Base-by-base conservation (phyloP, 2,797 vertebrate species). In the Characodon lateralis region DNA sequence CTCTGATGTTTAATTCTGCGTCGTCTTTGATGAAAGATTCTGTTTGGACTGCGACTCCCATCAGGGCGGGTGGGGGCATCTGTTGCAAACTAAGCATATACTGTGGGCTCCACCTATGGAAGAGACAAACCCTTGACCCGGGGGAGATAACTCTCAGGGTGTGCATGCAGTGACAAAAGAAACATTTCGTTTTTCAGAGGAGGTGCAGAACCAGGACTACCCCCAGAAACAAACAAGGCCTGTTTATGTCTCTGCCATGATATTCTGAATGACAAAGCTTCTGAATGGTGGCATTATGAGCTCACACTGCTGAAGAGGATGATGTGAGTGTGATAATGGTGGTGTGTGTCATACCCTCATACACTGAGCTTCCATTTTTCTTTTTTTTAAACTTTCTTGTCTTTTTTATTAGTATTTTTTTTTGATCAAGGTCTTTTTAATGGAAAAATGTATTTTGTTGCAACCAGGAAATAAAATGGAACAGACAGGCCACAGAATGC, bases 11-110 rank as follows among this genome's bases (percentile, higher is more conserved):
- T 93, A 89, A 94, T 94, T 94, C 93, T 79, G 85, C 53, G 51
- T 87, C 53, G 89, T 91, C 93, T 94, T 94, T 94, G 92, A 94
- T 94, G 89, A 93, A 92, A 78, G 88, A 93, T 93, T 94, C 92
- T 91, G 89, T 93, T 93, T 94, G 78, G 91, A 89, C 87, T 89
- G 70, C 0, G 22, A 65, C 78, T 78, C 92, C 91, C n/a, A 71
- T 55, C 31, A 55, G 83, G 78, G 39, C 8, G 20, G 53, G 14
- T 78, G 74, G 63, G 28, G 81, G 73, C 89, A 90, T 92, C 92
- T 92, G 92, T 90, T 89, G 82, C 88, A 74, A 74, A 86, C 79
- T 82, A 85, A 66, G 85, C 84, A 80, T 80, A 76, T 69, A 16
- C 53, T 41, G 53, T 35, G 72, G 78, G 31, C 76, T 75, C 80